Percentiles rank a stretch among this genome's conserved stretches.
Conservation (phyloP, 1,140 invertebrate genomes). For the Drosophila kepulauana region DNA sequence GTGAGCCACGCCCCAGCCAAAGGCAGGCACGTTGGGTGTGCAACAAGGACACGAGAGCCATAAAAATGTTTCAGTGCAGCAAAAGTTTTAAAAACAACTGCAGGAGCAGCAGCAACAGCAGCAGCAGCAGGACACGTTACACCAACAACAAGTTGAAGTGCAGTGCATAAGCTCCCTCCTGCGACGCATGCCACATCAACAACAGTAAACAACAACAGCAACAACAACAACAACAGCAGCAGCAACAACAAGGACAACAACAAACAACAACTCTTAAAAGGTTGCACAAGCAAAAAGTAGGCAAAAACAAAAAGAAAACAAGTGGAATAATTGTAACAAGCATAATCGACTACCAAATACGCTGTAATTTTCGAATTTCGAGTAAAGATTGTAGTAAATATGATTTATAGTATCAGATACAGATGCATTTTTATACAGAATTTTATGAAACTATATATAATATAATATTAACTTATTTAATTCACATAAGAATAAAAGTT, state of each 20-base stretch:
- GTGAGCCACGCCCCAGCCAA: conserved; percentile 45
- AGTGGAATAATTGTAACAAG: neutral
- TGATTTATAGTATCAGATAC: neutral
- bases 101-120: conserved; percentile 25
- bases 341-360: neutral
- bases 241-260: conserved; percentile 35
- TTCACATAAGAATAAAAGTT: no score
- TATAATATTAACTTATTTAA: no score
- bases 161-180: conserved; percentile 30
- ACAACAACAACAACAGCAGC: conserved; percentile 30
- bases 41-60: conserved; percentile 74
- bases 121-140: conserved; percentile 39
- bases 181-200: conserved; percentile 18
- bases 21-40: conserved; percentile 29
- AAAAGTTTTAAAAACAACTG: conserved; percentile 70
- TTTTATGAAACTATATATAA: no score
- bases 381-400: no score
- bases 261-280: conserved; percentile 68
- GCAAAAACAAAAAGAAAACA: conserved; percentile 22
- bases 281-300: conserved; percentile 53
- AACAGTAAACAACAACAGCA: conserved; percentile 26
- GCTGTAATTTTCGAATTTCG: neutral
- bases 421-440: neutral
- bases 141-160: conserved; percentile 53
- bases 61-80: conserved; percentile 70